Evolutionary conservation across 2,888 invertebrate species (phyloP), one percentile per base, ranked within the genome.

Genomic region (Pasiphila rectangulata): DNA sequence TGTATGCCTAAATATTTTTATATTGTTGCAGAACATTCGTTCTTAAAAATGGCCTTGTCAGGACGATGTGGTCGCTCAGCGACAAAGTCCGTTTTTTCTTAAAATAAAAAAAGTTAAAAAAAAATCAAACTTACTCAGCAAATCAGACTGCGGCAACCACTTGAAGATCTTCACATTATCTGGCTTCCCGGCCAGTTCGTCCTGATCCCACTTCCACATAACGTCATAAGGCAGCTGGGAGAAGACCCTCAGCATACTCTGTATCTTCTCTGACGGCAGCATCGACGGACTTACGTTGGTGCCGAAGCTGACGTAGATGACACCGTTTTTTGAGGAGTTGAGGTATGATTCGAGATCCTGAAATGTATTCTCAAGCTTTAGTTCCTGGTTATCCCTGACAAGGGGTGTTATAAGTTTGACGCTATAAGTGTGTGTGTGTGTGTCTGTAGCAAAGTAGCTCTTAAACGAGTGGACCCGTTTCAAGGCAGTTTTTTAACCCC

Each of bases 251-350:
- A 66, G 16, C 1, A 65, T 40, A 1, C 60, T 63, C 3, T 56
- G 30, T 2, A 61, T 51, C 64, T 68, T 66, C 15, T 40, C 30
- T 0, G 59, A 53, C 2, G 64, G 59, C 0, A 48, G 51, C 15
- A 39, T 32, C 0, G 60, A 55, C 3, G 64, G 59, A 0, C 47
- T 48, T 0, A 66, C 58, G 7, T 66, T 67, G 2, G 59, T 64
- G 1, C 70, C 70, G 3, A 70, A 58, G 17, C 70, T 70, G n/a
- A 66, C 64, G 13, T 67, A 69, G 4, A 70, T 53, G 0, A 68
- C 65, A 0, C 69, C 70, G 15, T 29, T 29, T 6, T 7, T 13
- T 4, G 29, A 32, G 50, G 54, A 13, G 37, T 49, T 1, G 67
- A 67, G 3, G 27, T 58, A 68, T 1, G 50, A 6, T 32, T 67